Percentiles rank a stretch among this genome's conserved stretches.
These are phyloP conservation scores for Neosilurus hyrtlii DNA, from an alignment of 2,797 vertebrate genomes.

Conservation along the genomic window DNA sequence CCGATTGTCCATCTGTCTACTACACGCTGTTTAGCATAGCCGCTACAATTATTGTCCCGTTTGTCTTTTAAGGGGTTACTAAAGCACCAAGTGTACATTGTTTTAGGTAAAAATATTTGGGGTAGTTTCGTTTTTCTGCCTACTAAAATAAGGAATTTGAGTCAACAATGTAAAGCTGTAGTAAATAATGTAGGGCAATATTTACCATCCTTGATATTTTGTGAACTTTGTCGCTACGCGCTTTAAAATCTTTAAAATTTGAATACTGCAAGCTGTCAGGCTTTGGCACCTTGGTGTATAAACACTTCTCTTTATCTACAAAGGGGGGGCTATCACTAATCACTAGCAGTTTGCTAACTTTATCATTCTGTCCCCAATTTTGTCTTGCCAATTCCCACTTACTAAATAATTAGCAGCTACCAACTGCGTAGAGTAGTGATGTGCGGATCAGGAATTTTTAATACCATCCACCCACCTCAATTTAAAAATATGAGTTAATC, in stretches of 20 bases:
- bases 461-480: too few species aligned
- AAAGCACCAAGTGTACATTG: background rate
- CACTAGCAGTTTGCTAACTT: too few species aligned
- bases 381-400: background rate
- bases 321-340: too few species aligned
- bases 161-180: background rate
- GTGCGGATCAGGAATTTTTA: too few species aligned
- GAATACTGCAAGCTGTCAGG: too few species aligned
- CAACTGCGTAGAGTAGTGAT: background rate
- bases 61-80: background rate
- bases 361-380: background rate
- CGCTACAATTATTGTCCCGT: background rate
- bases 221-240: background rate
- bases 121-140: background rate
- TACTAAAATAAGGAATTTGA: background rate
- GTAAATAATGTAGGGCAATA: background rate
- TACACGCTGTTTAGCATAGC: background rate
- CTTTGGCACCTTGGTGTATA: background rate
- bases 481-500: too few species aligned
- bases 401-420: background rate
- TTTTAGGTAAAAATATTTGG: background rate
- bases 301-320: background rate
- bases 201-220: background rate
- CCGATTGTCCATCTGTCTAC: constrained; percentile 66
- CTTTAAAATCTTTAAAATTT: background rate